Conservation (phyloP, 2,113 vertebrate genomes). For the Campylomormyrus tamandua region DNA sequence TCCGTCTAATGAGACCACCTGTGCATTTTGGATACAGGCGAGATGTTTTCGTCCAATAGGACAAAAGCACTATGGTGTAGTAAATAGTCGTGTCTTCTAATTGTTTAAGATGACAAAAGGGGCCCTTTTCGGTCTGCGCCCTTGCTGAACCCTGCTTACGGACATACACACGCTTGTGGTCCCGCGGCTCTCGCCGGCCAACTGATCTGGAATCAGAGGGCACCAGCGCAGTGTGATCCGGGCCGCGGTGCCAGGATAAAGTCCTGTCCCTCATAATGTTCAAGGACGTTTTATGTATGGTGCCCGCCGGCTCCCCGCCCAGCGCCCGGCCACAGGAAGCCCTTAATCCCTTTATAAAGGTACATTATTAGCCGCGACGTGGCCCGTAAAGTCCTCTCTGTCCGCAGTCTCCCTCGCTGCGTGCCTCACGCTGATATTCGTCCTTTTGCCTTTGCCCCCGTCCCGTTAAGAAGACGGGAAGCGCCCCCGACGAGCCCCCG, state of each 20-base stretch:
- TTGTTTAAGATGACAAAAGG: not conserved
- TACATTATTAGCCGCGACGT: not conserved
- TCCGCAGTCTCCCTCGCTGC: not conserved
- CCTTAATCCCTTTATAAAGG: constrained; percentile 1
- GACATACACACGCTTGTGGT: not conserved
- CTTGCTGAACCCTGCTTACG: not conserved
- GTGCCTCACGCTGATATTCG: not conserved
- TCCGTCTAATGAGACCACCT: not conserved
- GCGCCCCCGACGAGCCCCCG: not conserved
- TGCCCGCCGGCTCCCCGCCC: not conserved
- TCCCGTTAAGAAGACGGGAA: not conserved
- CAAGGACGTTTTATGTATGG: not conserved
- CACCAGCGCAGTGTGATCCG: not conserved
- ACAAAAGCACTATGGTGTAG: not conserved
- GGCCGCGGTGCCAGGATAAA: not conserved
- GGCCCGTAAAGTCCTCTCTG: not conserved
- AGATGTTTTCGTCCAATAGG: not conserved
- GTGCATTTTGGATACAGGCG: not conserved
- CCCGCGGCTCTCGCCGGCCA: not conserved
- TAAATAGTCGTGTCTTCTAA: not conserved
- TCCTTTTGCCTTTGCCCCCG: not conserved
- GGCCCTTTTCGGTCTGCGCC: not conserved
- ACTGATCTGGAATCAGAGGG: not conserved
- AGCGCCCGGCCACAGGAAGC: not conserved
- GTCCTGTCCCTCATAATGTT: not conserved